These are phyloP conservation scores for Megathymus violae DNA, from an alignment of 1,140 invertebrate genomes.

Conservation along the genomic window DNA sequence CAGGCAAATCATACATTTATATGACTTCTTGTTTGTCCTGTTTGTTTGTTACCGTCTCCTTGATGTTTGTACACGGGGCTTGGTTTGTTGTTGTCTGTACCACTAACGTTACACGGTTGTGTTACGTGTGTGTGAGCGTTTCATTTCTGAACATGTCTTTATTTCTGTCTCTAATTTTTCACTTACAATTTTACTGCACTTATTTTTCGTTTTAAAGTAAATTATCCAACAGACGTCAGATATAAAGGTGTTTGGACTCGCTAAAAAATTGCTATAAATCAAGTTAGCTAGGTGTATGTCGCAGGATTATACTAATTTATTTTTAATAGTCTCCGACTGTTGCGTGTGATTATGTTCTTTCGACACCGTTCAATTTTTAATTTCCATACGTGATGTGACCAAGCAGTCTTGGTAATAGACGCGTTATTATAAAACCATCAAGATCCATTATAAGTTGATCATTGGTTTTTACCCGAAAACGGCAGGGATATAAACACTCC, in stretches of 20 bases:
- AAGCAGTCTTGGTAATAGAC: slow-evolving; percentile 7
- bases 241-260: background rate
- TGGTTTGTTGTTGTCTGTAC: no score
- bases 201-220: no score
- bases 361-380: slow-evolving; percentile 11
- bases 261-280: background rate
- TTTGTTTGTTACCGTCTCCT: no score
- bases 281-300: slow-evolving; percentile 1
- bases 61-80: no score
- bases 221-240: background rate
- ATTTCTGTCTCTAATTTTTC: no score
- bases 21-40: no score
- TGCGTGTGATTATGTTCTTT: slow-evolving; percentile 13
- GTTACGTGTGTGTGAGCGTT: no score
- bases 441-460: slow-evolving; percentile 20
- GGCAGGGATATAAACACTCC: background rate
- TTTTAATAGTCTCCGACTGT: slow-evolving; percentile 20
- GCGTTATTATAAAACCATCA: slow-evolving; percentile 31
- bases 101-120: no score
- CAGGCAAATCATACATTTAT: no score
- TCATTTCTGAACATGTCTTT: no score
- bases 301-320: slow-evolving; percentile 18
- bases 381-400: slow-evolving; percentile 4
- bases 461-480: slow-evolving; percentile 5
- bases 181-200: no score